Evolutionary conservation across 2,113 vertebrate genomes (phyloP), one percentile per base, ranked within the genome.

Genomic region (Callithrix jacchus): DNA sequence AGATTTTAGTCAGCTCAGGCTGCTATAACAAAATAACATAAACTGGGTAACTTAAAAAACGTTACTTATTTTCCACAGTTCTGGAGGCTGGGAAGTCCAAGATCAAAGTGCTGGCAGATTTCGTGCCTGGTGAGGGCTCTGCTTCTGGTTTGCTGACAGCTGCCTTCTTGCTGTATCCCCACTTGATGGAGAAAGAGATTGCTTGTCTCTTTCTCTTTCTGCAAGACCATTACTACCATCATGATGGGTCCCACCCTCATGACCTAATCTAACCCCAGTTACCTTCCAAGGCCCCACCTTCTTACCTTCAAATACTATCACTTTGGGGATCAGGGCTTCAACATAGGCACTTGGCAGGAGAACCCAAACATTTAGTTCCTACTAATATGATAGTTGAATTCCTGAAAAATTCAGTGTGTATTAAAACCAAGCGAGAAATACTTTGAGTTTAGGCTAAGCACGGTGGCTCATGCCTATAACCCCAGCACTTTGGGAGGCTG

Each of bases 401-500:
- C 25, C 68, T 83, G 68, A 88, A 77, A 68, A 93, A 42, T 35
- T n/a, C 52, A 30, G 32, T 49, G 17, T 71, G 32, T 37, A 13
- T 79, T 64, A 71, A 91, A 87, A 73, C 58, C 83, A 91, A 91
- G 76, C 47, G 76, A 87, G 42, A 79, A 80, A n/a, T 30, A 86
- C 47, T 49, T 91, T 17, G 56, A 13, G 27, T 35, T 87, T 30
- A 56, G 54, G 54, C 54, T 1, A 8, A 3, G 54, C 54, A 21
- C 2, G 18, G 54, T 56, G 20, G 20, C 54, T 56, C 54, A 56
- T 2, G 20, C 54, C 54, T 56, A 3, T 23, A 56, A 56, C 23
- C 54, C 54, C 54, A 56, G 54, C 54, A 56, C 54, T 56, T 8
- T 56, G 54, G 54, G 54, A 56, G 54, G 54, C 54, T 56, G 8